These are phyloP conservation scores for Gerris buenoi DNA, from an alignment of 1,140 invertebrate genomes.

Conservation along the genomic window DNA sequence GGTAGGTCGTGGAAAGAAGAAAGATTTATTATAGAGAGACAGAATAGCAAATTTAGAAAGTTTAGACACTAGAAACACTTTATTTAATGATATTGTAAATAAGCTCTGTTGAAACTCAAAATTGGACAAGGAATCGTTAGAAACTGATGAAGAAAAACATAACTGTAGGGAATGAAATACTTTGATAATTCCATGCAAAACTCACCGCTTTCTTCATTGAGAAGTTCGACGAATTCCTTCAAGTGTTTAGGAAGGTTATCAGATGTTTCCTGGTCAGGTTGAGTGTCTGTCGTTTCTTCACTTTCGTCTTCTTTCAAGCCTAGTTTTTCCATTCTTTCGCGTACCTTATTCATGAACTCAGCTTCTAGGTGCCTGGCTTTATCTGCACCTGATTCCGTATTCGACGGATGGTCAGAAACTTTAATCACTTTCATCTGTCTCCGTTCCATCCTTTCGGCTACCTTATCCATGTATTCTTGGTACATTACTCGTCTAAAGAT, in stretches of 20 bases:
- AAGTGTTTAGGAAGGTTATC: constrained; percentile 47
- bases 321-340: constrained; percentile 38
- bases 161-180: no score
- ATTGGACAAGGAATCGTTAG: no score
- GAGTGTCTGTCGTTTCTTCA: neutral
- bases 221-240: constrained; percentile 50
- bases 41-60: no score
- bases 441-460: constrained; percentile 57
- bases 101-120: no score
- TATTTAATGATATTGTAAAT: no score
- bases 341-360: constrained; percentile 21
- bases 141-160: no score
- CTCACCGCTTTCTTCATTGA: constrained; percentile 29
- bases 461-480: constrained; percentile 61
- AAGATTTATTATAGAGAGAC: no score
- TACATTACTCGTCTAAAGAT: constrained; percentile 61
- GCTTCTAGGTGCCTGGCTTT: constrained; percentile 16
- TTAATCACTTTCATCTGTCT: constrained; percentile 62
- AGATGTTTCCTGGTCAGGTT: constrained; percentile 17
- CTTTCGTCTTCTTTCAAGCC: constrained; percentile 30
- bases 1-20: no score
- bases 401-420: constrained; percentile 32
- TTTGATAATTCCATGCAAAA: neutral
- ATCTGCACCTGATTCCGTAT: neutral
- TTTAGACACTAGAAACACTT: no score